A percentile compares a stretch with the other conserved stretches of the same genome.
Conservation (phyloP, 35 echinoderm and acorn worm genomes). For the Stichopus chloronotus region DNA sequence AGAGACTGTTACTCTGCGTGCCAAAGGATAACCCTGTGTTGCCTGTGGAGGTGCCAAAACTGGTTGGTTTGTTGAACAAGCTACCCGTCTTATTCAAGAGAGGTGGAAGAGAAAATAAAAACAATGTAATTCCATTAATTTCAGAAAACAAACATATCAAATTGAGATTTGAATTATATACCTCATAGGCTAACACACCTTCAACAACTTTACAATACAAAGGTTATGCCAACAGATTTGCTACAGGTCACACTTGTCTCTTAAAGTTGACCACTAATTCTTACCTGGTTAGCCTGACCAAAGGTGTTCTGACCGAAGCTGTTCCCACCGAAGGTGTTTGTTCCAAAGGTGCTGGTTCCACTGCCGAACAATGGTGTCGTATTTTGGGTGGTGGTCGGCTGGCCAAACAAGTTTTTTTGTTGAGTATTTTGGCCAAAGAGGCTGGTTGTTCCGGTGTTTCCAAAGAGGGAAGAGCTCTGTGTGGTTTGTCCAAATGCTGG, state of each 20-base stretch:
- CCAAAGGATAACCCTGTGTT: conserved; percentile 67
- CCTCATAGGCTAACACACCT: too few species aligned
- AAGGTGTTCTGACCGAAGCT: conserved; percentile 68
- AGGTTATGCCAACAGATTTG: too few species aligned
- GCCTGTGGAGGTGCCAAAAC: conserved; percentile 65
- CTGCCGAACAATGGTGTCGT: conserved; percentile 77
- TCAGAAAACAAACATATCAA: not conserved
- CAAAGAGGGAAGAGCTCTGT: conserved; percentile 44
- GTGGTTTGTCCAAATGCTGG: conserved; percentile 52
- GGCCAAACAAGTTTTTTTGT: conserved; percentile 76
- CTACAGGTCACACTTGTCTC: too few species aligned
- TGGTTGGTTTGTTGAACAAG: conserved; percentile 66
- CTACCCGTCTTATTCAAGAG: conserved; percentile 10
- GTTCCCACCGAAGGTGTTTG: conserved; percentile 59
- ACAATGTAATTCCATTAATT: not conserved
- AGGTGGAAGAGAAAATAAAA: not conserved
- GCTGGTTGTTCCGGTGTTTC: conserved; percentile 50
- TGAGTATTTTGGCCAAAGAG: conserved; percentile 71
- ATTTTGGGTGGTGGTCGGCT: conserved; percentile 52
- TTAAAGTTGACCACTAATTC: not conserved
- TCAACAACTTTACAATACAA: too few species aligned
- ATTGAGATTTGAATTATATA: too few species aligned
- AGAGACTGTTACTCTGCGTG: conserved; percentile 65
- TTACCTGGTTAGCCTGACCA: conserved; percentile 69
- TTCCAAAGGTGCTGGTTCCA: conserved; percentile 50